Base-by-base conservation (phyloP, 1,140 invertebrate species). In the Drosophila gunungcola region DNA sequence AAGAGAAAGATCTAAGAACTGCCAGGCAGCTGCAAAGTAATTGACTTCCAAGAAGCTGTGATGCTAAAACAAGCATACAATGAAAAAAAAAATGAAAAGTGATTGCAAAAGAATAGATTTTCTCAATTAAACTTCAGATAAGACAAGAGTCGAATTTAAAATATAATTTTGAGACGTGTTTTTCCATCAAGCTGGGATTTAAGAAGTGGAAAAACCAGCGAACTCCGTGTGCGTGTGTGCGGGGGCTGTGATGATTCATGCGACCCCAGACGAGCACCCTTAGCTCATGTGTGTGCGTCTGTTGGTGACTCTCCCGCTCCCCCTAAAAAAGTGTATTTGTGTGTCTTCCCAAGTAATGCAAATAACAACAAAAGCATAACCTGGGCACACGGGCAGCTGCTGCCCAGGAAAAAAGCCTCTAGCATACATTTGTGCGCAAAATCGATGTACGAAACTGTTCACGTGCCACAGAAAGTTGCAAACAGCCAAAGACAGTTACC, bases 191-290 rank as follows among this genome's bases (percentile, higher is more conserved):
- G 56, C 51, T 58, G 60, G 68, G 12, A 21, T 10, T 13, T 2
- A 0, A 34, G 11, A 57, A 58, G 42, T 56, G 56, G 42, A 57
- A 72, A 72, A 41, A n/a, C n/a, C 36, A 54, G 54, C 52, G 27
- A 64, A 39, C 63, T 69, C 38, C 42, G 39, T 57, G 16, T 52
- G 38, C 21, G 29, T 49, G 56, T 41, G 36, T 52, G 64, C 57
- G 58, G 58, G 69, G 82, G 70, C 53, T 85, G 55, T 54, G 83
- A 86, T 90, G 86, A 90, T 86, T 90, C 86, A 90, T 90, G 27
- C 86, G 53, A 64, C 49, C 51, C 32, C 68, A 55, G 57, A 54
- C 63, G 48, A 74, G 62, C 77, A 58, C 73, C 73, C 73, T 13
- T 21, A 38, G 58, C 46, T 49, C 67, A 52, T 36, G 41, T 54